Conservation (phyloP, 2,888 invertebrate genomes). For the Pterostichus madidus region DNA sequence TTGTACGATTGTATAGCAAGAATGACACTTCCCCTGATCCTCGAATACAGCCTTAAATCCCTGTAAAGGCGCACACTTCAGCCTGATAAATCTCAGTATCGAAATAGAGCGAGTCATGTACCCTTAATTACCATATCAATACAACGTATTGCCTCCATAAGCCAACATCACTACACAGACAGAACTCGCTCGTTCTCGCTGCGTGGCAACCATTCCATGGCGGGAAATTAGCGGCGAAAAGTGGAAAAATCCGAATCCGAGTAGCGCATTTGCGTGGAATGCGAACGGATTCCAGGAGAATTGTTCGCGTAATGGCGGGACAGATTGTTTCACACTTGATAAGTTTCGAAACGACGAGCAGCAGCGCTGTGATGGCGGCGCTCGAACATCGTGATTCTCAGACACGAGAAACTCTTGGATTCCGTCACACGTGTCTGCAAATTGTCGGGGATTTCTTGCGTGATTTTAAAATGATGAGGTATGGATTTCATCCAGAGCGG, state of each 20-base stretch:
- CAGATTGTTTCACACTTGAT: conserved; percentile 49
- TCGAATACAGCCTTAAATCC: conserved; percentile 1
- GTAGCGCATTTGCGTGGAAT: conserved; percentile 35
- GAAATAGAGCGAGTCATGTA: conserved; percentile 7
- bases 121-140: conserved; percentile 45
- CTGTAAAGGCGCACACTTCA: conserved; percentile 5
- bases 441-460: no score
- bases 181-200: no score
- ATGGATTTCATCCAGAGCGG: no score
- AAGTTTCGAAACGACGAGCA: conserved; percentile 7
- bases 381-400: no score
- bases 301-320: conserved; percentile 40
- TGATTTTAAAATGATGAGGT: no score
- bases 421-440: no score
- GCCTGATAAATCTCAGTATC: conserved; percentile 20
- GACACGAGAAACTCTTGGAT: no score
- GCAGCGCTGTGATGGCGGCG: background rate
- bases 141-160: background rate
- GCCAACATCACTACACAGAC: no score
- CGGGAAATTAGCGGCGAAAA: conserved; percentile 19
- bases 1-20: background rate
- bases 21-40: conserved; percentile 5
- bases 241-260: conserved; percentile 37
- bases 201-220: background rate
- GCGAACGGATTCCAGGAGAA: conserved; percentile 29